These are phyloP conservation scores for Leptinotarsa peninsularis DNA, from an alignment of 2,888 invertebrate genomes.

Conservation along the genomic window DNA sequence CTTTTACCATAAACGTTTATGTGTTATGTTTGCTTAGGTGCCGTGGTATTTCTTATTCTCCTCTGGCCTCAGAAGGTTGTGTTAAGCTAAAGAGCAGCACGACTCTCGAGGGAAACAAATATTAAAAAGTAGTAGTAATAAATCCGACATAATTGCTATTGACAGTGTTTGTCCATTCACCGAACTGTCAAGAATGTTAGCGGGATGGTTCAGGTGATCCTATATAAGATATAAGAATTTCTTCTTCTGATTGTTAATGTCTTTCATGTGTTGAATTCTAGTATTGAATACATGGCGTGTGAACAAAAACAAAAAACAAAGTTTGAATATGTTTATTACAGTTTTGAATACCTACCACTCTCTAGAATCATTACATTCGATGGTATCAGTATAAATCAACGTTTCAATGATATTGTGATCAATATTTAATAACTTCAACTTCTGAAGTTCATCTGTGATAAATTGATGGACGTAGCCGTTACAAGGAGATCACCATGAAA, in stretches of 20 bases:
- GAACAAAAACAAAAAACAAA: neutral
- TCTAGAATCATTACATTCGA: too few species aligned
- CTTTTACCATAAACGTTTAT: slow-evolving; percentile 61
- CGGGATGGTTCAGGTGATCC: slow-evolving; percentile 1
- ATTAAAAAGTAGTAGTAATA: slow-evolving; percentile 27
- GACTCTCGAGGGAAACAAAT: slow-evolving; percentile 39
- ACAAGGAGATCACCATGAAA: too few species aligned
- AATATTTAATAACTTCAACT: too few species aligned
- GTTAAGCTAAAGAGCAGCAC: slow-evolving; percentile 38
- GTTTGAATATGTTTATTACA: too few species aligned
- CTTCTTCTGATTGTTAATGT: neutral
- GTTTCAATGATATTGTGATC: too few species aligned
- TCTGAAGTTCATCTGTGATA: too few species aligned
- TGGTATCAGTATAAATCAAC: too few species aligned
- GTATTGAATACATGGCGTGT: neutral
- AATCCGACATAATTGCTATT: slow-evolving; percentile 30
- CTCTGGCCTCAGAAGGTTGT: slow-evolving; percentile 57
- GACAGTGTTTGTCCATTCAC: slow-evolving; percentile 27
- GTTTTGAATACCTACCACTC: too few species aligned
- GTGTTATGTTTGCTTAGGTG: slow-evolving; percentile 60
- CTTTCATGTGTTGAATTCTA: neutral
- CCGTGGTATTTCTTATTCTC: slow-evolving; percentile 41
- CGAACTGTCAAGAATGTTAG: slow-evolving; percentile 14
- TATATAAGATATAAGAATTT: neutral
- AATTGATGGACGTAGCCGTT: too few species aligned